Base-by-base conservation (phyloP, 2,113 vertebrate species). In the Gadus macrocephalus region DNA sequence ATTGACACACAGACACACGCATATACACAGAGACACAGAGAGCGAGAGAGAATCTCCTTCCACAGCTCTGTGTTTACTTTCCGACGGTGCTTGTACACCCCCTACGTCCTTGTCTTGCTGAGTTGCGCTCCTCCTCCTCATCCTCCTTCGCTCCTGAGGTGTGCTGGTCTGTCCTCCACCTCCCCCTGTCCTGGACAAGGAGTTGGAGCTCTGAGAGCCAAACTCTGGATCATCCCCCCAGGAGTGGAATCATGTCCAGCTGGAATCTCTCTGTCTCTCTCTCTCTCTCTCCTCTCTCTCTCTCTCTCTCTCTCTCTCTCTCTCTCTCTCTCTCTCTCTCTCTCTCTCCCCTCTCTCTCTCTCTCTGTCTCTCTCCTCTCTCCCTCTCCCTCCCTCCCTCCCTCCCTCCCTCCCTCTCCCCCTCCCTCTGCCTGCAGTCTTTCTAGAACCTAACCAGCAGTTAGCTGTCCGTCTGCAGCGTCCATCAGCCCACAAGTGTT, bases 211-310 rank as follows among this genome's bases (percentile, higher is more conserved):
- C 71, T 78, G 68, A 78, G 69, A 79, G 67, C 72, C 67, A 78
- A 74, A 67, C 68, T 86, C 63, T 76, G 78, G 76, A 73, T 69
- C 76, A 63, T 72, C 72, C 78, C 75, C 76, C 84, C 81, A 80
- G 79, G 78, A 84, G 79, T 70, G 42, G 55, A 74, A 81, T 83
- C 80, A 78, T 66, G 70, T 85, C 83, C 73, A 84, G 66, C 70
- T 85, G 73, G 75, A 80, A 76, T 81, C 71, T 66, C 75, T 68
- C 53, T 60, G 1, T 55, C 49, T 76, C 12, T 67, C 22, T 19
- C 60, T 53, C 6, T n/a, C 66, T 66, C 17, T 66, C 38, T 66
- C 35, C 35, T 53, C 38, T 66, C 64, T 49, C 17, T 49, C 4
- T 38, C 9, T 35, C 55, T 58, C 7, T 58, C 38, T 35, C 20